These are phyloP conservation scores for Stichodactyla mertensii DNA, from an alignment of 64 coral and sea anemone genomes.

Conservation along the genomic window DNA sequence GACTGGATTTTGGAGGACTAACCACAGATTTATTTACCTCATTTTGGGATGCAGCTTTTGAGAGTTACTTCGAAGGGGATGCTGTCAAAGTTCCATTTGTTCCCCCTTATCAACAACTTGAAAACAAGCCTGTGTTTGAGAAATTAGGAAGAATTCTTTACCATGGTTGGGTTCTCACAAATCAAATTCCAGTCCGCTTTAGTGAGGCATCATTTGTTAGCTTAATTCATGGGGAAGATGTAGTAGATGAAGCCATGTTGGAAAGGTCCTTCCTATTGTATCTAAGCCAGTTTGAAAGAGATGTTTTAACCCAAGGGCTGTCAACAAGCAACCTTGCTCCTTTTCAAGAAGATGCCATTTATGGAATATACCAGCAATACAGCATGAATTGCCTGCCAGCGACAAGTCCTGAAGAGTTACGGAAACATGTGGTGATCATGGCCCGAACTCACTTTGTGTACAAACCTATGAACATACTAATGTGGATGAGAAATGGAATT, in stretches of 20 bases:
- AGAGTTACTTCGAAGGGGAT: conserved; percentile 35
- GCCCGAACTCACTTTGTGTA: conserved; percentile 43
- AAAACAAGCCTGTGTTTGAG: neutral
- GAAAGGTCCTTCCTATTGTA: conserved; percentile 47
- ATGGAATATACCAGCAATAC: conserved; percentile 25
- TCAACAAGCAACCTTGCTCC: neutral
- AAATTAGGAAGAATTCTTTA: conserved; percentile 26
- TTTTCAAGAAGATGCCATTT: conserved; percentile 27
- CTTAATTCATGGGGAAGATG: conserved; percentile 35
- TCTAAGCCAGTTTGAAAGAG: conserved; percentile 53
- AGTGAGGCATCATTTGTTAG: conserved; percentile 25
- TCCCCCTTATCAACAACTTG: neutral
- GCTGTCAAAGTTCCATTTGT: conserved; percentile 38
- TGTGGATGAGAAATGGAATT: conserved; percentile 36
- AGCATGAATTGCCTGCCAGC: conserved; percentile 16
- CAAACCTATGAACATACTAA: conserved; percentile 21
- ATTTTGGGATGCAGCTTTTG: conserved; percentile 39
- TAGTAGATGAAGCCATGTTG: conserved; percentile 16
- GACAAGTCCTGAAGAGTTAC: conserved; percentile 23
- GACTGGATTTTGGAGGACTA: conserved; percentile 38
- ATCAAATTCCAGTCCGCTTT: conserved; percentile 36
- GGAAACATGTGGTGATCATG: conserved; percentile 35
- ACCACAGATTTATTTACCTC: conserved; percentile 38
- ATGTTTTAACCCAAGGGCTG: conserved; percentile 19
- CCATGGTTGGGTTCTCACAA: conserved; percentile 32